These are phyloP conservation scores for Luidia sarsii DNA, from an alignment of 53 echinoderm and acorn worm genomes.

Conservation along the genomic window DNA sequence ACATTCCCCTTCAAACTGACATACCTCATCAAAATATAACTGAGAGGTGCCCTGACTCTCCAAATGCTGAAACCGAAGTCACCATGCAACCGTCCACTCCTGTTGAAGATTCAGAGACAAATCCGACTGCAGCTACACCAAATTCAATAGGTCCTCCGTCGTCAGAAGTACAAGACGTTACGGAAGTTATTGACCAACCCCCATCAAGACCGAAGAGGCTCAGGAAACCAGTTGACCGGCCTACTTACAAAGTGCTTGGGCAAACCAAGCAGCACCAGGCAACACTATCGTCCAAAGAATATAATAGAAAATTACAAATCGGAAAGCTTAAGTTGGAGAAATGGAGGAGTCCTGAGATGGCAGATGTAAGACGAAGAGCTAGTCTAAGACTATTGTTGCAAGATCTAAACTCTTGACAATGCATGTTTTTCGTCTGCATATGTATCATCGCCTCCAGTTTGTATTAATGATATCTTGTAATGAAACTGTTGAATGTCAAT, in stretches of 20 bases:
- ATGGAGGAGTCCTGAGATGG: slow-evolving; percentile 26
- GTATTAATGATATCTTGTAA: no score
- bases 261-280: slow-evolving; percentile 2
- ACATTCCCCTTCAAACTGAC: not conserved
- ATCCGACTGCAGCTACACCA: not conserved
- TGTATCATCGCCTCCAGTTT: no score
- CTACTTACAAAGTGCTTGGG: not conserved
- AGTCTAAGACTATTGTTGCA: not conserved
- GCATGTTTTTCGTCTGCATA: no score
- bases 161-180: not conserved
- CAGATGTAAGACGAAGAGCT: not conserved
- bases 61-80: not conserved
- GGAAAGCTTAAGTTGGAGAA: not conserved
- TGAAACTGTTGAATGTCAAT: no score
- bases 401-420: no score
- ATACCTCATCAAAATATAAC: not conserved
- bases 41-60: not conserved
- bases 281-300: not conserved
- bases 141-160: not conserved
- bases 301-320: not conserved
- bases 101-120: not conserved
- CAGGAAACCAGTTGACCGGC: not conserved
- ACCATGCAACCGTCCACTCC: not conserved
- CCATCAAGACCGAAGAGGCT: not conserved
- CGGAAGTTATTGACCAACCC: not conserved